A percentile compares a stretch with the other conserved stretches of the same genome.
Evolutionary conservation across 2,113 vertebrate genomes (phyloP).

Genomic region (Phasianus colchicus): DNA sequence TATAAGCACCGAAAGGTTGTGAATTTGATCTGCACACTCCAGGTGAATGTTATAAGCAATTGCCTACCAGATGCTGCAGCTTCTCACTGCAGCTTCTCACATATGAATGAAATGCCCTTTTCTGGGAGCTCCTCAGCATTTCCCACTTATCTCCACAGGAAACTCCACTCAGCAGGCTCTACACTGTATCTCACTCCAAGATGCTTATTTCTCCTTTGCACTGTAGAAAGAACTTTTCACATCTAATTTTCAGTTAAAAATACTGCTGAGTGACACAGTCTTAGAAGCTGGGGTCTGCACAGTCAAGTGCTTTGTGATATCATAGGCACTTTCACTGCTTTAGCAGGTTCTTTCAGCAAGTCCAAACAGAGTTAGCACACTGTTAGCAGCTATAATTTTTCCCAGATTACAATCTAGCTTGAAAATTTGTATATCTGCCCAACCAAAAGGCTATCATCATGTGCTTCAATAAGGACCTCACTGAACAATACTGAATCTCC

Average conservation of each 20-base stretch:
- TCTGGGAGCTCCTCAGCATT: not conserved
- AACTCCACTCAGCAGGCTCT: not conserved
- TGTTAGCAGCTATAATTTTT: rapidly evolving
- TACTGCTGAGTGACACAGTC: rapidly evolving
- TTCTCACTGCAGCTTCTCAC: not conserved
- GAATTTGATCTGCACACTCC: not conserved
- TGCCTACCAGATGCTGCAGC: not conserved
- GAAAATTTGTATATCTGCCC: not conserved
- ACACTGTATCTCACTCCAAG: not conserved
- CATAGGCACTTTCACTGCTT: not conserved
- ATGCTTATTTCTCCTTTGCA: not conserved
- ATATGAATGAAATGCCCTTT: not conserved
- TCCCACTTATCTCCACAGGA: not conserved
- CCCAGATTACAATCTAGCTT: not conserved
- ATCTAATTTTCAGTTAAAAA: not conserved
- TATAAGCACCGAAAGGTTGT: not conserved
- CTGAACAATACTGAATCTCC: not conserved
- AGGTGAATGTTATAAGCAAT: not conserved
- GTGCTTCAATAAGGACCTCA: not conserved
- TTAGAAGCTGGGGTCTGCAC: not conserved
- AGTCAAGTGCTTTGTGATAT: not conserved
- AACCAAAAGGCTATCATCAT: not conserved
- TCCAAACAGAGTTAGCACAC: not conserved
- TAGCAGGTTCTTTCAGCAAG: not conserved
- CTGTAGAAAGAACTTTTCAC: not conserved